Evolutionary conservation across 2,113 vertebrate genomes (phyloP).

Genomic region (Caranx melampygus): DNA sequence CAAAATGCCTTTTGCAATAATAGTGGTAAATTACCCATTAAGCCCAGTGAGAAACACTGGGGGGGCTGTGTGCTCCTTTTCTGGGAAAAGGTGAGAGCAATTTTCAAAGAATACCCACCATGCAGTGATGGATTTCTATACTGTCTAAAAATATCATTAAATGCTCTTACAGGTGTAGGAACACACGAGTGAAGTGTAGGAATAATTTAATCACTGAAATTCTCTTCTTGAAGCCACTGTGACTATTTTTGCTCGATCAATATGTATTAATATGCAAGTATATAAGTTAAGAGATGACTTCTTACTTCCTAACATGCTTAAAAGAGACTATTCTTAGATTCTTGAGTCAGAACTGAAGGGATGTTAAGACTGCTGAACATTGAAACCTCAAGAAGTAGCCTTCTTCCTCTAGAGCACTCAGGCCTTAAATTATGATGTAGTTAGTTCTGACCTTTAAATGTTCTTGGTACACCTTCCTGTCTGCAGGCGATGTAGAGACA

Average conservation of each 20-base stretch:
- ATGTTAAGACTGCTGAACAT: no score
- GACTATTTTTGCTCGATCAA: no score
- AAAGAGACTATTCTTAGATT: no score
- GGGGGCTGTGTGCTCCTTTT: background rate
- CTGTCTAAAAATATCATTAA: no score
- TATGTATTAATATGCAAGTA: no score
- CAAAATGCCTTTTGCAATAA: background rate
- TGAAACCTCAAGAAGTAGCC: no score
- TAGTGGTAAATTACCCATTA: background rate
- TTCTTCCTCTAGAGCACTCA: background rate
- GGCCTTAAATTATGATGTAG: background rate
- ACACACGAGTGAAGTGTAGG: background rate
- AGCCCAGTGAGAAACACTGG: background rate
- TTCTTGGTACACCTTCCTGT: conserved; percentile 97
- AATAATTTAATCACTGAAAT: no score
- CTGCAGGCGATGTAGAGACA: conserved; percentile 99
- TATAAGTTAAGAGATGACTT: no score
- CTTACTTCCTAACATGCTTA: no score
- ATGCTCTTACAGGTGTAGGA: background rate
- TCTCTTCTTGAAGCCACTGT: no score
- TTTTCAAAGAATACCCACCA: background rate
- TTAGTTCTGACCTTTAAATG: conserved; percentile 92
- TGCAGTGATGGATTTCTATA: no score
- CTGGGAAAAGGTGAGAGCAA: background rate
- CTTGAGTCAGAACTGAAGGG: no score